These are phyloP conservation scores for Arizona elegans DNA, from an alignment of 2,113 vertebrate genomes.

Conservation along the genomic window DNA sequence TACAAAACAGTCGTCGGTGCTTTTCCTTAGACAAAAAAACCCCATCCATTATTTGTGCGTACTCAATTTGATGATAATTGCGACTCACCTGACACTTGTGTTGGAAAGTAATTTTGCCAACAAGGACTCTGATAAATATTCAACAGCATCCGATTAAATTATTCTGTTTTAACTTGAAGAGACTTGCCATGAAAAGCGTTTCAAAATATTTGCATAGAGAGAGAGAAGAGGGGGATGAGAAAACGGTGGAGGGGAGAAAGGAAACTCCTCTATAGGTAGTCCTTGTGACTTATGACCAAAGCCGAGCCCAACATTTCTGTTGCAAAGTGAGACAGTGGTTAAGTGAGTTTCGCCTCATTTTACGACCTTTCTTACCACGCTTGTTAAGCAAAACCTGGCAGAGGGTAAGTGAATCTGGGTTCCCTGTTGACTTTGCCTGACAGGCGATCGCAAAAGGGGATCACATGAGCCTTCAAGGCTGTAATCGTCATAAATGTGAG, in stretches of 20 bases:
- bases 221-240: constrained; percentile 8
- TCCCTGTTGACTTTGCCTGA: neutral
- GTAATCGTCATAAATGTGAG: too few relatives aligned
- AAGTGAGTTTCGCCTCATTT: neutral
- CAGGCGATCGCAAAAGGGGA: too few relatives aligned
- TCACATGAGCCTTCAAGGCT: too few relatives aligned
- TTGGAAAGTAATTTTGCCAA: constrained; percentile 51
- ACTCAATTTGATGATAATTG: constrained; percentile 61
- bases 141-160: constrained; percentile 44
- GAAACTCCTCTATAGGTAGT: neutral
- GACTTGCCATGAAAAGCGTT: constrained; percentile 37
- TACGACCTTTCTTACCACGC: neutral
- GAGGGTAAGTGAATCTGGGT: neutral
- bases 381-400: neutral
- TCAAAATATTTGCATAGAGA: constrained; percentile 47
- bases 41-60: constrained; percentile 50
- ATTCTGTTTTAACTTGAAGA: constrained; percentile 50
- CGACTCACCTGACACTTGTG: constrained; percentile 54
- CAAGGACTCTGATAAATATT: constrained; percentile 56
- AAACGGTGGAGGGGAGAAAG: neutral
- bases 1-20: neutral
- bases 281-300: neutral
- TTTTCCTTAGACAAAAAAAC: constrained; percentile 21
- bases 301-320: neutral
- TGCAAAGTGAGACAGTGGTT: neutral